Evolutionary conservation across 2,113 vertebrate species (phyloP).

Genomic region (Hylia prasina): DNA sequence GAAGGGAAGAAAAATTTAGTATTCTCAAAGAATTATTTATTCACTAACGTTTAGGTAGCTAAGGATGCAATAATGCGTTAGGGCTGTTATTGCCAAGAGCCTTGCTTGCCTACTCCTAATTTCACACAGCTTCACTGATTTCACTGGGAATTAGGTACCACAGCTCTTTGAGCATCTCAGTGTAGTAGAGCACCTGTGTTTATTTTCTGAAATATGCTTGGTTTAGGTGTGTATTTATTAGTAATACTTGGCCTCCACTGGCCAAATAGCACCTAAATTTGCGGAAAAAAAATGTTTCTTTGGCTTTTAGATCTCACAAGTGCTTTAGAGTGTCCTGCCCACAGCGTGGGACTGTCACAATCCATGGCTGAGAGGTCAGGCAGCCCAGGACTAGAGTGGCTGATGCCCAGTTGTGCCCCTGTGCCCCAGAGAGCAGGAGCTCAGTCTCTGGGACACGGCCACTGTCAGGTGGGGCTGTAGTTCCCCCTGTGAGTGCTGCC

Average conservation of each 20-base stretch:
- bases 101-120: neutral
- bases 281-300: neutral
- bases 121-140: neutral
- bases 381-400: neutral
- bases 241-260: neutral
- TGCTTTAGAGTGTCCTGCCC: neutral
- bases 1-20: neutral
- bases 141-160: neutral
- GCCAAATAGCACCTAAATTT: neutral
- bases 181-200: neutral
- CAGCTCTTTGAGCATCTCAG: neutral
- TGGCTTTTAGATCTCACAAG: rapidly evolving
- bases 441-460: neutral
- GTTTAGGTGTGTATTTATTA: neutral
- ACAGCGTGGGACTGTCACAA: neutral
- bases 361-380: neutral
- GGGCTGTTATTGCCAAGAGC: neutral
- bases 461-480: neutral
- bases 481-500: neutral
- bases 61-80: neutral
- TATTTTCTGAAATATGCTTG: neutral
- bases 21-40: neutral
- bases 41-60: neutral
- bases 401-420: neutral
- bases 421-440: neutral